Percentiles rank a stretch among this genome's conserved stretches.
Conservation (phyloP, 2,888 invertebrate species). For the Kryphioiulus occultus region DNA sequence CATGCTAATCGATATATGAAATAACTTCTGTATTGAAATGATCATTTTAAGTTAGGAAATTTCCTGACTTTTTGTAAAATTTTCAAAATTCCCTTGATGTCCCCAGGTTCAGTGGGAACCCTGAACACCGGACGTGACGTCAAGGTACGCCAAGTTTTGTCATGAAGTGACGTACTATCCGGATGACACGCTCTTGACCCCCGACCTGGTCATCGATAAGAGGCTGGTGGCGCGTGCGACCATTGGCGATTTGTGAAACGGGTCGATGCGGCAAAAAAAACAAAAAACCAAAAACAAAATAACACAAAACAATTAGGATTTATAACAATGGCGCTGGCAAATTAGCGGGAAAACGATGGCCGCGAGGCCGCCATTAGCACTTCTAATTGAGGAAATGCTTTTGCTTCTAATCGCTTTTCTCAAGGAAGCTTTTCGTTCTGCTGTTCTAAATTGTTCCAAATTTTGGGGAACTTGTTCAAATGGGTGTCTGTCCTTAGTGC, state of each 20-base stretch:
- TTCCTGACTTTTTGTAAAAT: too few species aligned
- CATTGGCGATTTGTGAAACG: background rate
- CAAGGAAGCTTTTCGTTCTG: conserved; percentile 9
- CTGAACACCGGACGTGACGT: background rate
- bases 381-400: conserved; percentile 5
- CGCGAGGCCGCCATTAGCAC: background rate
- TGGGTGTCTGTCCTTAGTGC: background rate
- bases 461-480: background rate
- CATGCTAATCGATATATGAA: too few species aligned
- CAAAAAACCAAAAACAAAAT: conserved; percentile 39
- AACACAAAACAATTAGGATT: background rate
- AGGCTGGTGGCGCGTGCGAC: background rate
- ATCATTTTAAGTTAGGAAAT: too few species aligned
- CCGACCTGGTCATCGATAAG: background rate
- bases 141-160: background rate
- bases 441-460: background rate
- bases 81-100: too few species aligned
- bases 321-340: background rate
- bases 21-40: too few species aligned
- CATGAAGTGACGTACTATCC: background rate
- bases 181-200: background rate
- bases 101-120: too few species aligned
- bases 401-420: background rate
- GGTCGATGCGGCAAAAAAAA: background rate
- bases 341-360: background rate